Percentiles rank a stretch among this genome's conserved stretches.
Conservation (phyloP, 2,888 invertebrate genomes). For the Plemyria rubiginata region DNA sequence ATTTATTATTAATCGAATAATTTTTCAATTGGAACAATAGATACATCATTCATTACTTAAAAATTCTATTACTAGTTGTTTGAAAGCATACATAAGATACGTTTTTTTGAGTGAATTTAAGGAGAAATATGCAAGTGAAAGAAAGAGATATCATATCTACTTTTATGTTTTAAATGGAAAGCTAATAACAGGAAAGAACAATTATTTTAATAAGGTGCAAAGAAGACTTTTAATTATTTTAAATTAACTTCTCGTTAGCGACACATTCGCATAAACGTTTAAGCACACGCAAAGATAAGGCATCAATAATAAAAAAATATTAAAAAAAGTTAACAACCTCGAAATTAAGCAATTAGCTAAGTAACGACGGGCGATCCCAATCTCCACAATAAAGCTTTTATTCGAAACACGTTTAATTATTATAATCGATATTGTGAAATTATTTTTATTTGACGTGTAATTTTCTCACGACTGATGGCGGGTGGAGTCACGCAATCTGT, state of each 20-base stretch:
- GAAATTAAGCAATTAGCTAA: slow-evolving; percentile 41
- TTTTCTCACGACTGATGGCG: slow-evolving; percentile 53
- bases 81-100: too few species aligned
- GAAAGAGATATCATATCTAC: not conserved
- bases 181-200: slow-evolving; percentile 9
- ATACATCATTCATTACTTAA: too few species aligned
- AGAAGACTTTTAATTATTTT: slow-evolving; percentile 25
- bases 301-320: slow-evolving; percentile 30
- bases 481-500: slow-evolving; percentile 59
- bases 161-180: not conserved
- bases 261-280: slow-evolving; percentile 26
- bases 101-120: too few species aligned
- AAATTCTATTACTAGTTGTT: too few species aligned
- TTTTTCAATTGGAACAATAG: too few species aligned
- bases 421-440: slow-evolving; percentile 48
- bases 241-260: slow-evolving; percentile 27
- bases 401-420: slow-evolving; percentile 43
- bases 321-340: slow-evolving; percentile 17
- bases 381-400: slow-evolving; percentile 40
- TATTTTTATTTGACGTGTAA: slow-evolving; percentile 51
- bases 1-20: too few species aligned
- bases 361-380: slow-evolving; percentile 35
- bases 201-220: slow-evolving; percentile 15
- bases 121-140: not conserved
- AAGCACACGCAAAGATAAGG: slow-evolving; percentile 29